Base-by-base conservation (phyloP, 1,140 invertebrate species). In the Aphis craccivora region DNA sequence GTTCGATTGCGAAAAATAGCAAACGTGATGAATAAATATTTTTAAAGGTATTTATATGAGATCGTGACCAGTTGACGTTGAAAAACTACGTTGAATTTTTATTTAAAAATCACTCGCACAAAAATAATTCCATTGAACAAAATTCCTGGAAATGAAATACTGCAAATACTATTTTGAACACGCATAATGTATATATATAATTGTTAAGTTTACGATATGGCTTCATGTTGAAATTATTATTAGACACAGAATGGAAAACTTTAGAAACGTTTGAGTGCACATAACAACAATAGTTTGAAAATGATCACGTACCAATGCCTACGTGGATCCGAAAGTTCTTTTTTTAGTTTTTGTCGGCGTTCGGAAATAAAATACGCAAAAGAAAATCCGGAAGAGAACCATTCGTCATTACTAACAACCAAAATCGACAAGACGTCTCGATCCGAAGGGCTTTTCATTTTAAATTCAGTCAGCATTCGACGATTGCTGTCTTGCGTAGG, bases 331-430 rank as follows among this genome's bases (percentile, higher is more conserved):
- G 14, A n/a, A 76, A n/a, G n/a, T 76, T 76, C 0, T 76, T 76
- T 67, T 76, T 76, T 76, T 76, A 76, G 60, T 18, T n/a, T n/a
- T n/a, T 76, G 11, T n/a, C n/a, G 14, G 18, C 14, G 14, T 18
- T 35, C 60, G 18, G 4, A 76, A 76, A n/a, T 30, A 60, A 60
- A 60, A 30, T 30, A 60, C 30, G 25, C 23, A 60, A 60, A 60
- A 60, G 25, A 76, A 76, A 76, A 76, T n/a, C 60, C n/a, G 60
- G 30, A n/a, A n/a, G 14, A 76, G 30, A 76, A n/a, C 30, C 60
- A 76, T 76, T 76, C n/a, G n/a, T 76, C 60, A 76, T 76, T 76
- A 35, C 60, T 76, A 76, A 76, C 60, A 76, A 76, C 60, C 60
- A 5, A 76, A 76, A 76, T 76, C 60, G 30, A 76, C 60, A 35